These are phyloP conservation scores for Eupithecia dodoneata DNA, from an alignment of 2,888 invertebrate genomes.

Conservation along the genomic window DNA sequence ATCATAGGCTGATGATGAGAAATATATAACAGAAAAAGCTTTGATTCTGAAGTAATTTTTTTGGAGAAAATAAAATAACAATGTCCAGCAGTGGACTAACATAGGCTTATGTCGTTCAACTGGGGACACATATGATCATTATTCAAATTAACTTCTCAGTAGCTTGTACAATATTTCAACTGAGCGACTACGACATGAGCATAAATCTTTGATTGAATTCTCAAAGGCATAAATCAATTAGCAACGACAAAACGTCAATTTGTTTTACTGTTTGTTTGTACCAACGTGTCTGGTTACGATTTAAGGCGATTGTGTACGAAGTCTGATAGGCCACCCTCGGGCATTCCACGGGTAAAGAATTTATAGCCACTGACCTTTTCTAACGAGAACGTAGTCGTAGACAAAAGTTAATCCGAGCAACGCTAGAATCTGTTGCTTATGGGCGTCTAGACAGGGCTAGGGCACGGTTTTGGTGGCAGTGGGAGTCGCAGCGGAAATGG, in stretches of 20 bases:
- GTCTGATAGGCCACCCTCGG: conserved; percentile 32
- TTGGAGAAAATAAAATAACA: too few species aligned
- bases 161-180: neutral
- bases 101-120: too few species aligned
- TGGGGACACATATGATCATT: neutral
- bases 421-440: neutral
- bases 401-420: conserved; percentile 7
- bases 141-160: neutral
- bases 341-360: conserved; percentile 34
- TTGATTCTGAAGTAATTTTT: too few species aligned
- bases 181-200: conserved; percentile 34
- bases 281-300: conserved; percentile 28
- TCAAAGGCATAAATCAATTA: conserved; percentile 59
- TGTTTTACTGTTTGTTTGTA: conserved; percentile 54
- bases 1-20: too few species aligned
- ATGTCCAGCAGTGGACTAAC: too few species aligned
- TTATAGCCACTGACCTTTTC: conserved; percentile 35
- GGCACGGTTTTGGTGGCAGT: too few species aligned
- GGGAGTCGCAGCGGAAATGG: too few species aligned
- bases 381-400: conserved; percentile 13
- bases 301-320: conserved; percentile 25
- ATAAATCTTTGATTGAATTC: conserved; percentile 51
- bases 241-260: conserved; percentile 57
- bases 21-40: too few species aligned
- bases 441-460: neutral